Conservation (phyloP, 2,113 vertebrate species). For the Calidris pygmaea region DNA sequence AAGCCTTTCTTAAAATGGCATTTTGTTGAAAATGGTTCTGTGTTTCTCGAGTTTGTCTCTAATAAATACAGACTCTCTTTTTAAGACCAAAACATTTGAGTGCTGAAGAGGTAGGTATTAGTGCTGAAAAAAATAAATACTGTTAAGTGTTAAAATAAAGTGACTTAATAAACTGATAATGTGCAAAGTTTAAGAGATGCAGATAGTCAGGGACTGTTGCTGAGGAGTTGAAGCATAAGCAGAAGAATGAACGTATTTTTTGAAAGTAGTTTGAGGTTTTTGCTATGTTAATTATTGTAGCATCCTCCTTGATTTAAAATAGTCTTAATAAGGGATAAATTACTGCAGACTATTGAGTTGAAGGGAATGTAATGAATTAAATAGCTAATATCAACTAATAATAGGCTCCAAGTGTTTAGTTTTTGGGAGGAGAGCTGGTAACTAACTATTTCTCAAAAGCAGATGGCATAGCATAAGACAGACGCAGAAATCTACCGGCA, state of each 20-base stretch:
- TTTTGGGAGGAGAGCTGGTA: background rate
- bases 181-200: background rate
- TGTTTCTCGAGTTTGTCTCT: slow-evolving; percentile 11
- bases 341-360: background rate
- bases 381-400: background rate
- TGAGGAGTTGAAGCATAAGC: background rate
- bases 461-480: background rate
- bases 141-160: background rate
- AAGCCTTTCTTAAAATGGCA: slow-evolving; percentile 15
- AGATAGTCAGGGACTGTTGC: background rate
- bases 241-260: background rate
- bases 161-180: background rate
- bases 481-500: background rate
- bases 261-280: background rate
- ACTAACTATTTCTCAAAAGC: background rate
- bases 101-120: slow-evolving; percentile 67
- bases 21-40: slow-evolving; percentile 31
- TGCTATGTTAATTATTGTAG: background rate
- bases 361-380: background rate
- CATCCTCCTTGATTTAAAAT: background rate
- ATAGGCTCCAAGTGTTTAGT: background rate
- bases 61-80: background rate
- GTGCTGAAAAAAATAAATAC: background rate
- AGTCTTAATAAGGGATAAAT: background rate
- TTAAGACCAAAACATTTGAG: slow-evolving; percentile 37